phyloP scores from a whole-genome alignment of 2,888 invertebrate species.

The Patella ulyssiponensis region DNA sequence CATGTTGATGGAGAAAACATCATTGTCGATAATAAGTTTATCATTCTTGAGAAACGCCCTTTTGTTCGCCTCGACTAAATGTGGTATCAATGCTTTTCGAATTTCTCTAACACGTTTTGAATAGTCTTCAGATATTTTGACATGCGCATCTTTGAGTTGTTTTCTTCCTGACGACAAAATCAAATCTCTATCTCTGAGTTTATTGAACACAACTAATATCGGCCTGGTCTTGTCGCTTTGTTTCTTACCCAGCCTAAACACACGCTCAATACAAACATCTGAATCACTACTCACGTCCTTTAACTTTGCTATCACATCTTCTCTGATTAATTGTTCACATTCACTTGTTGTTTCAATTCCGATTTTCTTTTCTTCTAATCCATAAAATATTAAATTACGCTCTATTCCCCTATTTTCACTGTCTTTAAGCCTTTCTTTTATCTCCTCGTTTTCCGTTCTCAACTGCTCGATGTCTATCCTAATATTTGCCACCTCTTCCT shows the following conservation, averaged over 20 bases:
- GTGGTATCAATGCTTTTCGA: slow-evolving; percentile 3
- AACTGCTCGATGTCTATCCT: not conserved
- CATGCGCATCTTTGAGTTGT: not conserved
- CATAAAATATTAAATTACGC: not conserved
- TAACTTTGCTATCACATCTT: not conserved
- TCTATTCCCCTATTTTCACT: not conserved
- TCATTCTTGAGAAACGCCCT: slow-evolving; percentile 6
- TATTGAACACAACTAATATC: not conserved
- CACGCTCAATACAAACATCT: not conserved
- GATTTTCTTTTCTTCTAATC: not conserved
- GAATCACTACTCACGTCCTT: not conserved
- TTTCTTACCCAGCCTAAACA: not conserved
- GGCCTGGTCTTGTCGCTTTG: not conserved
- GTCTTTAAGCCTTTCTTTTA: not conserved
- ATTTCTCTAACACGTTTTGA: slow-evolving; percentile 1
- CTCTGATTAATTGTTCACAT: not conserved
- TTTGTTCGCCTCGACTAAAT: slow-evolving; percentile 15
- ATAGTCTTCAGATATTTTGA: slow-evolving; percentile 12
- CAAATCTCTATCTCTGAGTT: not conserved
- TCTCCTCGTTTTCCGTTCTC: not conserved
- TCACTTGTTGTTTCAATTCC: not conserved
- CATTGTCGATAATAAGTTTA: slow-evolving; percentile 13
- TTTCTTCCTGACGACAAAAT: not conserved
- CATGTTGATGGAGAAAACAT: not conserved
- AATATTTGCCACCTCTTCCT: not conserved